These are phyloP conservation scores for Tipula confusa DNA, from an alignment of 2,888 invertebrate species.

Conservation along the genomic window DNA sequence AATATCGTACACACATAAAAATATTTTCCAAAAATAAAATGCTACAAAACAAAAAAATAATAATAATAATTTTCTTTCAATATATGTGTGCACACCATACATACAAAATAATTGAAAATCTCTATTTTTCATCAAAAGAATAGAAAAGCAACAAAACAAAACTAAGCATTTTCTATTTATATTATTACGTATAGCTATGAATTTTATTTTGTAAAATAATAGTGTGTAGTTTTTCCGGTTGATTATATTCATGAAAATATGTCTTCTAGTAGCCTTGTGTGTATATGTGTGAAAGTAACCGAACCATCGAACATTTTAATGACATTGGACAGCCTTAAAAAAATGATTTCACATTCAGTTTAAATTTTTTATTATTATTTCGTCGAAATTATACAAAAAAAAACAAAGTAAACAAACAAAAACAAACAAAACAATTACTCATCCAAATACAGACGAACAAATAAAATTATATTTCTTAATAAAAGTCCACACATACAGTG, in stretches of 20 bases:
- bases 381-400: background rate
- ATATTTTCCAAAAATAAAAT: conserved; percentile 20
- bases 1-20: conserved; percentile 12
- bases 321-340: background rate
- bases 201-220: background rate
- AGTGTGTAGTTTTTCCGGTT: conserved; percentile 20
- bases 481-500: background rate
- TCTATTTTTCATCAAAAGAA: background rate
- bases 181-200: background rate
- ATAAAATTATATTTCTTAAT: background rate
- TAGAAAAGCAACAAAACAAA: background rate
- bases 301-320: background rate
- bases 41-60: no score
- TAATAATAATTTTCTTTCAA: background rate
- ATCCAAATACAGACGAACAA: background rate
- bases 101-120: background rate
- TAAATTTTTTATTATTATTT: background rate
- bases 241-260: background rate
- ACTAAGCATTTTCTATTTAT: conserved; percentile 1
- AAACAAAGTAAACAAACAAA: background rate
- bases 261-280: no score
- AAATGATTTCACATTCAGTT: background rate
- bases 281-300: no score
- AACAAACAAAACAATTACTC: background rate
- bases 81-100: background rate